A percentile compares a stretch with the other conserved stretches of the same genome.
Conservation (phyloP, 2,888 invertebrate species). For the Athalia rosae region DNA sequence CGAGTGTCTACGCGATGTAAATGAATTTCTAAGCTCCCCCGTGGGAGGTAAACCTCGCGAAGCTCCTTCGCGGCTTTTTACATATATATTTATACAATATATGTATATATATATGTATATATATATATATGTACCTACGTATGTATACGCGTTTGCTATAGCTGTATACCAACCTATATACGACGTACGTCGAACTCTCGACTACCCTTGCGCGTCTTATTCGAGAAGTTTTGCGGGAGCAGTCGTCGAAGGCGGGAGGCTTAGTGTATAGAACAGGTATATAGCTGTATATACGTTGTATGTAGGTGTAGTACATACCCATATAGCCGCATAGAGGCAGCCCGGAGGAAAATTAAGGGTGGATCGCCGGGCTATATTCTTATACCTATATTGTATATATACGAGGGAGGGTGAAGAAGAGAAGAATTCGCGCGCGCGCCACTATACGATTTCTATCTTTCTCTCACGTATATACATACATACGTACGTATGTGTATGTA, state of each 20-base stretch:
- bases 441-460: too few species aligned
- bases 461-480: too few species aligned
- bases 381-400: too few species aligned
- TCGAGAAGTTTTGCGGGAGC: not conserved
- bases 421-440: constrained; percentile 28
- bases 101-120: too few species aligned
- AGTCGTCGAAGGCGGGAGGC: not conserved
- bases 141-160: too few species aligned
- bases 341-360: constrained; percentile 61
- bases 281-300: not conserved
- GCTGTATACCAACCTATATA: too few species aligned
- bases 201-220: not conserved
- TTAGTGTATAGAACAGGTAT: not conserved
- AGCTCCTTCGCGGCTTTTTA: constrained; percentile 31
- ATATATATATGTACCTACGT: too few species aligned
- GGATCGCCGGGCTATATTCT: constrained; percentile 42
- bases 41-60: constrained; percentile 11
- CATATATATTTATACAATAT: too few species aligned
- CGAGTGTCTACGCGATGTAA: constrained; percentile 29
- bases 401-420: constrained; percentile 11
- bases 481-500: too few species aligned
- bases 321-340: constrained; percentile 45
- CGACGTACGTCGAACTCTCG: not conserved
- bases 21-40: constrained; percentile 43
- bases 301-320: not conserved